Evolutionary conservation across 1,140 invertebrate genomes (phyloP).

Genomic region (Babylonia areolata): DNA sequence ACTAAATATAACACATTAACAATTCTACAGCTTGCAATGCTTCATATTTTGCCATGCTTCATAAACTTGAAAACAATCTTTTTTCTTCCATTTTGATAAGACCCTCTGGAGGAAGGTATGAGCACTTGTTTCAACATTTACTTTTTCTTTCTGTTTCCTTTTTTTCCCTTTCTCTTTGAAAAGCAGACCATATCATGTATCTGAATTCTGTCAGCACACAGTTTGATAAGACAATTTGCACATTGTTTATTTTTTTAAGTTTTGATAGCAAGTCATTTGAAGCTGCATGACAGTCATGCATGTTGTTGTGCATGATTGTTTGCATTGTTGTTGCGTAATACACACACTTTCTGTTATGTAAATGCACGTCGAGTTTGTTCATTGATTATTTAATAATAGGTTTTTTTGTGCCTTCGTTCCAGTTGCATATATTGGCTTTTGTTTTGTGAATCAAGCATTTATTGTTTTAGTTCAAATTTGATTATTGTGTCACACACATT

Average conservation of each 20-base stretch:
- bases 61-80: too few relatives aligned
- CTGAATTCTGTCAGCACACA: background rate
- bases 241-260: background rate
- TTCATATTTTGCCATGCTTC: too few relatives aligned
- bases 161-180: background rate
- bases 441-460: too few relatives aligned
- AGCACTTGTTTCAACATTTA: background rate
- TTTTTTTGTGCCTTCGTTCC: too few relatives aligned
- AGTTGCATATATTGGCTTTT: too few relatives aligned
- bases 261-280: background rate
- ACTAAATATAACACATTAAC: background rate
- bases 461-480: too few relatives aligned
- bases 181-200: background rate
- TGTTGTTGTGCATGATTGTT: background rate
- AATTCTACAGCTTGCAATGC: too few relatives aligned
- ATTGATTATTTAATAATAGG: too few relatives aligned
- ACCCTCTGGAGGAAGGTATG: slow-evolving; percentile 33
- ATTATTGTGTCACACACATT: too few relatives aligned
- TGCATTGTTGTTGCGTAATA: too few relatives aligned
- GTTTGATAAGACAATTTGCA: background rate
- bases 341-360: too few relatives aligned
- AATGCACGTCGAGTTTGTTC: too few relatives aligned
- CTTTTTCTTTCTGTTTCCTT: background rate
- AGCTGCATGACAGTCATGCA: background rate
- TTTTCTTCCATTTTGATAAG: background rate